Evolutionary conservation across 2,797 vertebrate species (phyloP), one percentile per base, ranked within the genome.

Genomic region (Anguilla marmorata): DNA sequence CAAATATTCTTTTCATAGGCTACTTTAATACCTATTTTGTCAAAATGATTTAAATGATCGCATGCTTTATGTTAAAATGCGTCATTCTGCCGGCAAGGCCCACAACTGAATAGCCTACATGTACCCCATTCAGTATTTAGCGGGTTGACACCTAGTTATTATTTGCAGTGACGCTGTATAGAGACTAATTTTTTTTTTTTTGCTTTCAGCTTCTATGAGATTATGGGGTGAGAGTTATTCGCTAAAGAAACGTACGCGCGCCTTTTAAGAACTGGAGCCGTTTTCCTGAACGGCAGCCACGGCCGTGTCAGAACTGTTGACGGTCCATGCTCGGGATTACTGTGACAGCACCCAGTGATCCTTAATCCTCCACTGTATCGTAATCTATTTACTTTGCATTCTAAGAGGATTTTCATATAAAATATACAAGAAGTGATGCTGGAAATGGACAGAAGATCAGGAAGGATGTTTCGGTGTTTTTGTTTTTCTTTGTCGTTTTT

Each of bases 301-400:
- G 93, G 93, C 95, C 93, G 93, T 96, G 95, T 96, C 94, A 95
- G 93, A 91, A 91, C 94, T 94, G 96, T 95, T 96, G 96, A 96
- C 96, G 96, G 95, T 96, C 96, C 96, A 93, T 91, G 94, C 92
- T 93, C 93, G 90, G 95, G 96, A 97, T 97, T 97, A 97, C 96
- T 93, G 94, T 96, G 96, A 97, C 96, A 96, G 95, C 95, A 95
- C 95, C 94, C 95, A 96, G 95, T 93, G 93, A 96, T 94, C 95
- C 94, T 93, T 97, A 97, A 97, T 97, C 96, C 96, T 95, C 94
- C 92, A 91, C 93, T 96, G 95, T 96, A 97, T 97, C 95, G 94
- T 97, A 97, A 97, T 97, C 96, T 97, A 95, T 97, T 97, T 97
- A 96, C 94, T 96, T 95, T 94, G 95, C 94, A 95, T 93, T 95